These are phyloP conservation scores for Neodiprion virginianus DNA, from an alignment of 1,140 invertebrate genomes.

Conservation along the genomic window DNA sequence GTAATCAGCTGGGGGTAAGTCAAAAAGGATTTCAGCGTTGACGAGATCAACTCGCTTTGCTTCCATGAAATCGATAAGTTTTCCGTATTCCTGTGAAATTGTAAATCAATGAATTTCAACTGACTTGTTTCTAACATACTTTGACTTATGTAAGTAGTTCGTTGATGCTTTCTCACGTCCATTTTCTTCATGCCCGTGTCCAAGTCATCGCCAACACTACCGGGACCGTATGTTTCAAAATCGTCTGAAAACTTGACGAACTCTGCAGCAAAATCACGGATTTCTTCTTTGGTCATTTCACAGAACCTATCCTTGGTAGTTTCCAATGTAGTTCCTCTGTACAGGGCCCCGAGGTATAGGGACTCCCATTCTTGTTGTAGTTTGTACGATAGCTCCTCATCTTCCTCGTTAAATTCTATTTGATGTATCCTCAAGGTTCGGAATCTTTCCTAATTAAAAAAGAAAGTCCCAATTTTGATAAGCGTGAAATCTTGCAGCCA, in stretches of 20 bases:
- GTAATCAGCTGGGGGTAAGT: conserved; percentile 83
- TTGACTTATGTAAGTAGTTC: not conserved
- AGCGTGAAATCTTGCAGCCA: no score
- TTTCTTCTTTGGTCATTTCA: conserved; percentile 74
- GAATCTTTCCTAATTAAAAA: conserved; percentile 45
- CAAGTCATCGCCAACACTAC: conserved; percentile 76
- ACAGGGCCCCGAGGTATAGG: conserved; percentile 71
- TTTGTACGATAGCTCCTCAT: conserved; percentile 66
- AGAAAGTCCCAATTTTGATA: conserved; percentile 27
- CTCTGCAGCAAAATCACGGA: conserved; percentile 73
- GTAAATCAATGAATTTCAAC: conserved; percentile 16
- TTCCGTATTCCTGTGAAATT: conserved; percentile 67
- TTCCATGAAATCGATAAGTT: conserved; percentile 73
- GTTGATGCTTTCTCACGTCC: conserved; percentile 60
- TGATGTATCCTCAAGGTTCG: conserved; percentile 46
- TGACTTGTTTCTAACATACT: conserved; percentile 18
- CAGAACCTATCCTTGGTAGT: conserved; percentile 81
- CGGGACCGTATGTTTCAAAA: conserved; percentile 79
- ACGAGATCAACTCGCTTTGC: conserved; percentile 71
- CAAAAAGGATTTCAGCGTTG: conserved; percentile 85
- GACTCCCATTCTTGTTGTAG: conserved; percentile 73
- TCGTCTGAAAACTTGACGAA: conserved; percentile 73
- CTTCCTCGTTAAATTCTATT: conserved; percentile 53
- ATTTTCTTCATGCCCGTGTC: conserved; percentile 75
- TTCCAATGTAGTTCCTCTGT: conserved; percentile 71